Percentiles rank a stretch among this genome's conserved stretches.
Conservation (phyloP, 1,140 invertebrate species). For the Megathymus violae region DNA sequence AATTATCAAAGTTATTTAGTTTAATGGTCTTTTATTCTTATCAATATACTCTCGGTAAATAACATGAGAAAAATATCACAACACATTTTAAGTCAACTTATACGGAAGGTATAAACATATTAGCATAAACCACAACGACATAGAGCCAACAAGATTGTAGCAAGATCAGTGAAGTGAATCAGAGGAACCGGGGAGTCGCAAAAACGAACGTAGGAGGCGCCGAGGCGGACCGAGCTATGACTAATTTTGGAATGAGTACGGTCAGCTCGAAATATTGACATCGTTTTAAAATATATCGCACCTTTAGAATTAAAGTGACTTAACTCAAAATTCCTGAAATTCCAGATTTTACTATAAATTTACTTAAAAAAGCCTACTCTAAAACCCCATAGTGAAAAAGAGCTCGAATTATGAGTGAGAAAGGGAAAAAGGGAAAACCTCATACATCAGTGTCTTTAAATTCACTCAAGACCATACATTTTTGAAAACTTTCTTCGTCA, state of each 20-base stretch:
- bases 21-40: background rate
- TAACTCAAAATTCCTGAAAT: too few species aligned
- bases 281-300: background rate
- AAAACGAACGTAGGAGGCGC: slow-evolving; percentile 19
- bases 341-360: too few species aligned
- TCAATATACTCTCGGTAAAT: background rate
- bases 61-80: slow-evolving; percentile 9
- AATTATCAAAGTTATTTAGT: background rate
- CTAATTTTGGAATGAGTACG: slow-evolving; percentile 6
- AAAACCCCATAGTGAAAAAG: too few species aligned
- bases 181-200: slow-evolving; percentile 5
- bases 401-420: too few species aligned
- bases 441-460: too few species aligned
- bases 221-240: background rate
- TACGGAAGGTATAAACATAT: slow-evolving; percentile 6
- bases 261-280: slow-evolving; percentile 1
- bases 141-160: slow-evolving; percentile 11
- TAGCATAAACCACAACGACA: slow-evolving; percentile 16
- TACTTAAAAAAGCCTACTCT: too few species aligned
- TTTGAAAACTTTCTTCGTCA: too few species aligned
- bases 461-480: too few species aligned
- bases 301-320: too few species aligned
- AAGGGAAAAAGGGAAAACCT: too few species aligned
- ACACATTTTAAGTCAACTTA: slow-evolving; percentile 7
- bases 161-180: slow-evolving; percentile 18